Percentiles rank a stretch among this genome's conserved stretches.
Evolutionary conservation across 2,113 vertebrate species (phyloP).

Genomic region (Tetraodon nigroviridis): DNA sequence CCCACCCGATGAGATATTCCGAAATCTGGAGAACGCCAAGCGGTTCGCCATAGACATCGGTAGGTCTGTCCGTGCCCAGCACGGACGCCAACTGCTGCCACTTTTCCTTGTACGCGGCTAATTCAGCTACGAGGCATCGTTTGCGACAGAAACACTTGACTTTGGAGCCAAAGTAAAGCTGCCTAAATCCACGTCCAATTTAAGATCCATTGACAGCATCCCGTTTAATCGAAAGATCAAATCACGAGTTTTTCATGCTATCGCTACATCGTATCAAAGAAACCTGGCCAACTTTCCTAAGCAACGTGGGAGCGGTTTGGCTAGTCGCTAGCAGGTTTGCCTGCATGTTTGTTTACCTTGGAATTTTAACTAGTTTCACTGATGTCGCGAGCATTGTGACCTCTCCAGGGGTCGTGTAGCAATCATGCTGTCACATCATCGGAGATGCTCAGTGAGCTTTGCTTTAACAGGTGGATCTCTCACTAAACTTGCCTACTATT

Average conservation of each 20-base stretch:
- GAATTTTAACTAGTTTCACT: background rate
- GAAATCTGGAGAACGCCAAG: constrained; percentile 94
- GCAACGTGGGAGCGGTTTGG: background rate
- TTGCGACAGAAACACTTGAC: constrained; percentile 28
- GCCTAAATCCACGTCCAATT: background rate
- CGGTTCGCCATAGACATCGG: constrained; percentile 97
- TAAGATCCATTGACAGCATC: background rate
- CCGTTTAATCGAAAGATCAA: background rate
- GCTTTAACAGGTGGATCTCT: constrained; percentile 85
- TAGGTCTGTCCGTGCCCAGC: constrained; percentile 35
- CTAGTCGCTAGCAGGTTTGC: constrained; percentile 32
- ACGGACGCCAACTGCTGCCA: background rate
- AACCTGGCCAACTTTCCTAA: constrained; percentile 21
- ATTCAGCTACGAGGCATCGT: constrained; percentile 20
- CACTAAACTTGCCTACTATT: constrained; percentile 97
- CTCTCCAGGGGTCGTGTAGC: no score
- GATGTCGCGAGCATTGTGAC: background rate
- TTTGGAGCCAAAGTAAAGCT: constrained; percentile 21
- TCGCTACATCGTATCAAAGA: background rate
- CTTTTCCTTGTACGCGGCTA: constrained; percentile 15
- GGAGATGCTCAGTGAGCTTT: background rate
- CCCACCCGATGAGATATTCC: constrained; percentile 92
- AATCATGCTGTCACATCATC: background rate
- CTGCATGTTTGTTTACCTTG: background rate
- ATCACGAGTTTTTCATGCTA: background rate